phyloP scores from a whole-genome alignment of 2,113 vertebrate species.

The Thermophis baileyi region DNA sequence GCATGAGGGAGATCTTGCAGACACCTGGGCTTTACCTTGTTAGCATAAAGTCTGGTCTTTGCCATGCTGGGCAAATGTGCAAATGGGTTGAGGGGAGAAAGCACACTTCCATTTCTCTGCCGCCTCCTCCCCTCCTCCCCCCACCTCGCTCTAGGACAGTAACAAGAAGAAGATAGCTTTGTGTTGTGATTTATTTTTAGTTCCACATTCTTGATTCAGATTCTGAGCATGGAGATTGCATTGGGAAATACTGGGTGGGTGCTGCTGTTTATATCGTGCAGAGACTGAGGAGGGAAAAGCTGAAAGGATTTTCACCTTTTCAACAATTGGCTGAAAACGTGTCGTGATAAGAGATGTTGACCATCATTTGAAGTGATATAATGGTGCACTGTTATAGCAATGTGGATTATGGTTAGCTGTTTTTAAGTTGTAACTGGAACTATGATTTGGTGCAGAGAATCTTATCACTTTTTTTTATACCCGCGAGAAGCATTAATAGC shows the following conservation, averaged over 20 bases:
- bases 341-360: neutral
- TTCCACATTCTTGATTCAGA: neutral
- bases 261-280: neutral
- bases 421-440: neutral
- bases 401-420: neutral
- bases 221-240: neutral
- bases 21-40: accelerated
- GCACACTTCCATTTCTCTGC: neutral
- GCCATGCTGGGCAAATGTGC: neutral
- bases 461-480: too few relatives aligned
- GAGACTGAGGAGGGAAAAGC: neutral
- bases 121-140: too few relatives aligned
- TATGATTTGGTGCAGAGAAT: neutral
- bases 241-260: neutral
- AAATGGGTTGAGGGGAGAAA: neutral
- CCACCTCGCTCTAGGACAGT: accelerated
- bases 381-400: neutral
- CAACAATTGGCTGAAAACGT: neutral
- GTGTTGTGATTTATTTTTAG: neutral
- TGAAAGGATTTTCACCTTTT: neutral
- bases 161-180: neutral
- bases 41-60: neutral
- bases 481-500: neutral
- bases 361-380: neutral
- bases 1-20: neutral